phyloP scores from a whole-genome alignment of 2,113 vertebrate species.

The Microcebus griseorufus region DNA sequence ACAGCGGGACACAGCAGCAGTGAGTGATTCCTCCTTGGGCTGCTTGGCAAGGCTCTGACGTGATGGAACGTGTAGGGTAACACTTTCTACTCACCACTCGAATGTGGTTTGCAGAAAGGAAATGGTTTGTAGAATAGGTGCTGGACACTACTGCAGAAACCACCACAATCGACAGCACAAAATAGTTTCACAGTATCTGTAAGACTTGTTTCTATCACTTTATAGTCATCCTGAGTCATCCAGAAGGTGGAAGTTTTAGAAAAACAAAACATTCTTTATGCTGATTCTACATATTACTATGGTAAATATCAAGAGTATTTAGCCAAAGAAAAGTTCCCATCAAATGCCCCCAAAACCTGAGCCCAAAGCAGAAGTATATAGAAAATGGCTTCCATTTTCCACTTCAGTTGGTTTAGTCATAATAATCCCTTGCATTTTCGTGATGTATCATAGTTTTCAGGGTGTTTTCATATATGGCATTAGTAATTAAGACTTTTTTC shows the following conservation, averaged over 20 bases:
- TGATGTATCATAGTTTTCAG: background rate
- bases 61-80: slow-evolving; percentile 8
- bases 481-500: slow-evolving; percentile 22
- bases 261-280: background rate
- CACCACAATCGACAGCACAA: background rate
- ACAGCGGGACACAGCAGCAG: background rate
- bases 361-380: background rate
- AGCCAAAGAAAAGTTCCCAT: background rate
- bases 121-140: background rate
- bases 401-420: background rate
- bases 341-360: background rate
- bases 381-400: background rate
- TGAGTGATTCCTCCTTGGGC: background rate
- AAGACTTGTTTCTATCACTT: background rate
- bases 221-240: background rate
- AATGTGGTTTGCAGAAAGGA: slow-evolving; percentile 31
- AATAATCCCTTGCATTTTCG: background rate
- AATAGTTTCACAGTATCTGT: background rate
- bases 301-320: background rate
- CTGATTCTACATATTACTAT: background rate
- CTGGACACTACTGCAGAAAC: background rate
- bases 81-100: background rate
- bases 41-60: background rate
- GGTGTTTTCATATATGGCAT: background rate
- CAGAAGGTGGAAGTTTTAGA: slow-evolving; percentile 3